Base-by-base conservation (phyloP, 2,888 invertebrate species). In the Thymelicus sylvestris region DNA sequence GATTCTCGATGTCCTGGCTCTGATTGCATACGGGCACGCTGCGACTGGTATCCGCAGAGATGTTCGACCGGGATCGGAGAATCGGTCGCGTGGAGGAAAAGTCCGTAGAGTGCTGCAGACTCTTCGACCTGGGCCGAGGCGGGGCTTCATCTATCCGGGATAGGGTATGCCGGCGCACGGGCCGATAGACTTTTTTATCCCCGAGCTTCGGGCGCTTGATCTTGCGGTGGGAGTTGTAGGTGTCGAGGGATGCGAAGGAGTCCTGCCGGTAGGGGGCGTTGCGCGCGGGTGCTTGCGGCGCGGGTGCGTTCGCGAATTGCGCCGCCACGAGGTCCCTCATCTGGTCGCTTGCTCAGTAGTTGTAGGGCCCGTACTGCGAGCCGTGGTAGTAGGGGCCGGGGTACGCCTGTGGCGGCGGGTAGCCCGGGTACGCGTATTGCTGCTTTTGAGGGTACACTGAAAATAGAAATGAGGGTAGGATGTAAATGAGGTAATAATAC, bases 361-460 rank as follows among this genome's bases (percentile, higher is more conserved):
- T 98, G 95, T 98, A 98, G 66, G 98, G 98, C 67, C 97, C 98
- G 88, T 98, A 98, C 86, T 98, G 98, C 66, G 98, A 97, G 82
- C 98, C 98, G 89, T 97, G 98, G 91, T 98, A 98, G 84, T 97
- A 97, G 47, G 97, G 97, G 55, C 97, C 97, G 72, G 98, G 97
- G 92, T 98, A 98, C 67, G 97, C 96, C 75, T 95, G 96, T 67
- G 96, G 96, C 0, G 97, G 96, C 71, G 97, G 97, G 89, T 98
- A 98, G 72, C 97, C 97, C 67, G 98, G 97, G 88, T 98, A 98
- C 15, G 98, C 97, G 86, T 98, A 97, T 80, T 97, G 98, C 88
- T 98, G 98, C 92, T 98, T 98, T 91, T 98, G 98, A 66, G 98
- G 98, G 93, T 98, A 98, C 82, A 98, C 98, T 97, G 95, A 61